Evolutionary conservation across 2,888 invertebrate species (phyloP).

Genomic region (Nemoura dubitans): DNA sequence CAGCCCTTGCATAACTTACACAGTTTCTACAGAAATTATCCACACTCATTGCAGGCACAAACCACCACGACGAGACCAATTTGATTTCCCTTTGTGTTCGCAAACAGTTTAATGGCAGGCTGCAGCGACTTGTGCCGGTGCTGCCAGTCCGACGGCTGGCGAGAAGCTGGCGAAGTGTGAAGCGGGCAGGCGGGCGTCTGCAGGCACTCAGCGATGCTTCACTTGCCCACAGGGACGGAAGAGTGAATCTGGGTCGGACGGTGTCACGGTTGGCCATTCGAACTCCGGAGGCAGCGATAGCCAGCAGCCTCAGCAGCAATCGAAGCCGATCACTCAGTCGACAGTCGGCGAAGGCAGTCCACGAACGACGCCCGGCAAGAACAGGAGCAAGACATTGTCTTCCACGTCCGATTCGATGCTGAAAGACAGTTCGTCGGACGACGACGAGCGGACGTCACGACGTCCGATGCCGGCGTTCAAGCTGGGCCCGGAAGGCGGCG

Average conservation of each 20-base stretch:
- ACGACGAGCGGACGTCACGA: conserved; percentile 17
- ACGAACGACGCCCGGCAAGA: conserved; percentile 68
- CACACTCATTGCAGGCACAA: background rate
- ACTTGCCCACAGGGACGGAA: conserved; percentile 60
- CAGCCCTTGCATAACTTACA: conserved; percentile 12
- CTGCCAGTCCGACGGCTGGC: background rate
- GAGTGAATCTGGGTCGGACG: conserved; percentile 69
- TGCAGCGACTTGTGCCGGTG: background rate
- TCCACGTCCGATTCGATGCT: conserved; percentile 56
- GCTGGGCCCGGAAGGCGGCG: conserved; percentile 54
- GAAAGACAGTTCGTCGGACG: conserved; percentile 52
- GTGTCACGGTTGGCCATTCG: conserved; percentile 57
- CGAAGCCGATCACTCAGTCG: conserved; percentile 56
- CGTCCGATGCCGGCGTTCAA: conserved; percentile 53
- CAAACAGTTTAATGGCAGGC: background rate
- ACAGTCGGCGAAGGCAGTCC: conserved; percentile 52
- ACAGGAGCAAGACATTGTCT: conserved; percentile 61
- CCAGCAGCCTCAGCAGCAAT: conserved; percentile 27
- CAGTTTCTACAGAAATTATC: background rate
- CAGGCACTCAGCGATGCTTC: conserved; percentile 49
- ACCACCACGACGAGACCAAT: background rate
- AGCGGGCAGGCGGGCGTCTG: background rate
- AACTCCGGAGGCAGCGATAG: conserved; percentile 56
- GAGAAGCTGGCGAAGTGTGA: conserved; percentile 2
- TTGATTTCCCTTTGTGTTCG: conserved; percentile 1